These are phyloP conservation scores for Muraenolepis orangiensis DNA, from an alignment of 2,797 vertebrate species.

Conservation along the genomic window DNA sequence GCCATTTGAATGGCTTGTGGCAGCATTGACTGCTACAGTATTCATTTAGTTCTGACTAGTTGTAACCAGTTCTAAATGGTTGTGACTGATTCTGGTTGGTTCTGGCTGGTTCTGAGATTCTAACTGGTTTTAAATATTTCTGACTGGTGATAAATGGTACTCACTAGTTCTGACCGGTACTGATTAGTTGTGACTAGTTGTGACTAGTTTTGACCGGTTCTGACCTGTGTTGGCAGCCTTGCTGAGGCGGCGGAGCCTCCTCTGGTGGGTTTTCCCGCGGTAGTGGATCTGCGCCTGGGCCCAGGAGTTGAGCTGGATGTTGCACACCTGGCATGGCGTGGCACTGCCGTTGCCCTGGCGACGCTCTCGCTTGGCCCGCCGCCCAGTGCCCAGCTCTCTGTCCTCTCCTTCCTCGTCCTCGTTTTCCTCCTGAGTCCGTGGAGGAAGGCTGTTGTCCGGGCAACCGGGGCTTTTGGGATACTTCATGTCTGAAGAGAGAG, in stretches of 20 bases:
- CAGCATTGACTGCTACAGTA: too few species aligned
- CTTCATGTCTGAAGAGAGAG: constrained; percentile 80
- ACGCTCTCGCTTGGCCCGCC: constrained; percentile 79
- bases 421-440: constrained; percentile 41
- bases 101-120: too few species aligned
- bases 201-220: not conserved
- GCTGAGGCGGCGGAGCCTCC: constrained; percentile 84
- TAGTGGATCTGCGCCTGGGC: constrained; percentile 95
- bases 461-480: constrained; percentile 74
- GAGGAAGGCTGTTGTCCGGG: constrained; percentile 50
- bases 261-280: constrained; percentile 91
- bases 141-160: too few species aligned
- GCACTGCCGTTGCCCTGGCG: constrained; percentile 78
- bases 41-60: too few species aligned
- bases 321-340: constrained; percentile 90
- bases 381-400: constrained; percentile 57
- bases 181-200: too few species aligned
- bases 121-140: too few species aligned
- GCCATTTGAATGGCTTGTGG: too few species aligned
- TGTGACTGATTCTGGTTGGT: too few species aligned
- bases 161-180: not conserved
- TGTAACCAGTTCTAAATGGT: too few species aligned
- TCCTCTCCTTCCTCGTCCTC: constrained; percentile 52
- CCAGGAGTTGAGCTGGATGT: constrained; percentile 88
- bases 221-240: constrained; percentile 78